phyloP scores from a whole-genome alignment of 2,888 invertebrate genomes.

The Vanessa cardui region DNA sequence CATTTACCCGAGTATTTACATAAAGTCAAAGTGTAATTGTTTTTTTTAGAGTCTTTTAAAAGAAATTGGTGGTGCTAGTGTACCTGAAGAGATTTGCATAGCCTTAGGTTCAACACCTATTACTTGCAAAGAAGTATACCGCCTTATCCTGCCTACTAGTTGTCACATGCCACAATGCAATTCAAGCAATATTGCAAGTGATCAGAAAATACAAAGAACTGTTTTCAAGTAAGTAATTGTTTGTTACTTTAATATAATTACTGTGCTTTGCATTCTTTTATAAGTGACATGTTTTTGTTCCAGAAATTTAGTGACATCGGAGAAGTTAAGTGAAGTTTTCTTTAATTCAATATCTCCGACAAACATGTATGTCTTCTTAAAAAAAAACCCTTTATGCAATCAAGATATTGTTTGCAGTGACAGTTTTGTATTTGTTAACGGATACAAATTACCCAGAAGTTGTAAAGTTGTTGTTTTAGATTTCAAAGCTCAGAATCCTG shows the following conservation, averaged over 20 bases:
- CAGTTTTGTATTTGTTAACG: conserved; percentile 63
- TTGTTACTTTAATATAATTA: background rate
- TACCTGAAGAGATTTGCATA: conserved; percentile 74
- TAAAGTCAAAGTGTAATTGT: background rate
- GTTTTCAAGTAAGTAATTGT: conserved; percentile 63
- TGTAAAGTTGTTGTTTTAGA: conserved; percentile 67
- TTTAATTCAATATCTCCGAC: conserved; percentile 69
- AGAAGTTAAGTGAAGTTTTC: conserved; percentile 68
- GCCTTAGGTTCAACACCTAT: conserved; percentile 68
- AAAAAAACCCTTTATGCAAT: conserved; percentile 56
- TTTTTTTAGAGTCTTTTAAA: conserved; percentile 64
- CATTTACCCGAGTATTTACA: too few species aligned
- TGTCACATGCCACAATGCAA: conserved; percentile 75
- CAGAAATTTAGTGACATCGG: conserved; percentile 76
- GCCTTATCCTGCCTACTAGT: conserved; percentile 62
- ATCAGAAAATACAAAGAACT: conserved; percentile 68
- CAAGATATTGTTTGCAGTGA: conserved; percentile 57
- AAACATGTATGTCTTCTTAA: conserved; percentile 77
- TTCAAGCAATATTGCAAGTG: conserved; percentile 64
- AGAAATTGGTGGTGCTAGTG: conserved; percentile 66
- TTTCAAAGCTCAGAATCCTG: conserved; percentile 54
- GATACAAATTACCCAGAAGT: conserved; percentile 65
- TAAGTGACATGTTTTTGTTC: background rate
- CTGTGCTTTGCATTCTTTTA: too few species aligned
- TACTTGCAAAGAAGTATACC: conserved; percentile 71